A percentile compares a stretch with the other conserved stretches of the same genome.
These are phyloP conservation scores for Tachystola acroxantha DNA, from an alignment of 2,888 invertebrate species.

Conservation along the genomic window DNA sequence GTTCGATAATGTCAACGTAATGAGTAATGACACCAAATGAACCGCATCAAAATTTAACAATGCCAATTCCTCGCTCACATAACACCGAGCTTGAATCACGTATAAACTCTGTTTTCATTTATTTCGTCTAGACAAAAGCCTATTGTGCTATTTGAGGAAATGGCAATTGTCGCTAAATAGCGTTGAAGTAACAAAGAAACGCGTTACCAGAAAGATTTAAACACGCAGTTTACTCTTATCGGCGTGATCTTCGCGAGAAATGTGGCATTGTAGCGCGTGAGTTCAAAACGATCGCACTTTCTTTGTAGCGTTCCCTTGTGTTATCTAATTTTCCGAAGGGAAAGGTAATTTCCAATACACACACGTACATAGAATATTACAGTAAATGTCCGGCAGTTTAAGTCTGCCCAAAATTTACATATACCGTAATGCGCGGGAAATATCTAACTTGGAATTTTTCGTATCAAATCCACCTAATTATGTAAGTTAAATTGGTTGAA, in stretches of 20 bases:
- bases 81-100: slow-evolving; percentile 32
- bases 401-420: no score
- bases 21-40: slow-evolving; percentile 22
- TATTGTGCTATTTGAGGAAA: slow-evolving; percentile 53
- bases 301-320: slow-evolving; percentile 36
- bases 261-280: slow-evolving; percentile 49
- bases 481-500: no score
- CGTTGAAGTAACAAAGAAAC: slow-evolving; percentile 50
- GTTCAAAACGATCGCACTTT: slow-evolving; percentile 50
- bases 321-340: slow-evolving; percentile 42
- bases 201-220: slow-evolving; percentile 51
- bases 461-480: no score
- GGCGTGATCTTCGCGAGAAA: slow-evolving; percentile 42
- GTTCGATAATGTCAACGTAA: slow-evolving; percentile 15
- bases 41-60: slow-evolving; percentile 14
- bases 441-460: no score
- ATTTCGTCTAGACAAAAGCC: slow-evolving; percentile 53
- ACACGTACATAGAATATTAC: neutral
- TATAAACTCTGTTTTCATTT: slow-evolving; percentile 24
- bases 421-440: no score
- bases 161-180: slow-evolving; percentile 47
- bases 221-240: slow-evolving; percentile 50
- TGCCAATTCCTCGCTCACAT: slow-evolving; percentile 26
- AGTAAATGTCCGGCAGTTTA: no score
- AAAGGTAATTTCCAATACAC: slow-evolving; percentile 25